These are phyloP conservation scores for Nomada fabriciana DNA, from an alignment of 2,888 invertebrate species.

Conservation along the genomic window DNA sequence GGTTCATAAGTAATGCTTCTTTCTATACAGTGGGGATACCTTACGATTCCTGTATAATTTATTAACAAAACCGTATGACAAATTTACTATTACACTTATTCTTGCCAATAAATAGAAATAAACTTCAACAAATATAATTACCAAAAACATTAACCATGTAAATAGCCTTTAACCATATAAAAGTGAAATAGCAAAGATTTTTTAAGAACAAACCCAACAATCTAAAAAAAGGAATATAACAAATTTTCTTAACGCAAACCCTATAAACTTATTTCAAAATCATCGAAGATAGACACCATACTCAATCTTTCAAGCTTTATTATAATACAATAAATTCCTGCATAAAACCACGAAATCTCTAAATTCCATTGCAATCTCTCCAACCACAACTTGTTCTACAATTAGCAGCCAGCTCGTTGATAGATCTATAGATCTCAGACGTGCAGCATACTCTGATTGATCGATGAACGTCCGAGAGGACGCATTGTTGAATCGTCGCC, in stretches of 20 bases:
- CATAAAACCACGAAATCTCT: neutral
- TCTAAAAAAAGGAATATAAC: too few relatives aligned
- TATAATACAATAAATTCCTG: neutral
- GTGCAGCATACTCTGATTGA: neutral
- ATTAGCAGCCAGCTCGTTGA: conserved; percentile 36
- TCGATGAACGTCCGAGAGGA: conserved; percentile 3
- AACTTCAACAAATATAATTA: too few relatives aligned
- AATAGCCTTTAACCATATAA: too few relatives aligned
- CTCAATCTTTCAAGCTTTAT: too few relatives aligned
- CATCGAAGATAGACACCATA: too few relatives aligned
- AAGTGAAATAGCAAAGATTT: too few relatives aligned
- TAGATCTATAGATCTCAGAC: neutral
- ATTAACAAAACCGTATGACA: neutral
- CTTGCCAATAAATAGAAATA: too few relatives aligned
- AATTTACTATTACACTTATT: too few relatives aligned
- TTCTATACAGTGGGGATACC: neutral
- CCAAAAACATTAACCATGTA: too few relatives aligned
- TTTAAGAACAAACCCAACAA: too few relatives aligned
- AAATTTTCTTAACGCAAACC: too few relatives aligned
- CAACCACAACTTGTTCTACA: conserved; percentile 12
- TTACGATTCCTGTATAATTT: neutral
- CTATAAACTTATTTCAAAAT: too few relatives aligned
- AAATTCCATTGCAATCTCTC: neutral
- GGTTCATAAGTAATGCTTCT: neutral
- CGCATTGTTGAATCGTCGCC: conserved; percentile 21